phyloP scores from a whole-genome alignment of 2,113 vertebrate species.

The Campylorhamphus procurvoides region DNA sequence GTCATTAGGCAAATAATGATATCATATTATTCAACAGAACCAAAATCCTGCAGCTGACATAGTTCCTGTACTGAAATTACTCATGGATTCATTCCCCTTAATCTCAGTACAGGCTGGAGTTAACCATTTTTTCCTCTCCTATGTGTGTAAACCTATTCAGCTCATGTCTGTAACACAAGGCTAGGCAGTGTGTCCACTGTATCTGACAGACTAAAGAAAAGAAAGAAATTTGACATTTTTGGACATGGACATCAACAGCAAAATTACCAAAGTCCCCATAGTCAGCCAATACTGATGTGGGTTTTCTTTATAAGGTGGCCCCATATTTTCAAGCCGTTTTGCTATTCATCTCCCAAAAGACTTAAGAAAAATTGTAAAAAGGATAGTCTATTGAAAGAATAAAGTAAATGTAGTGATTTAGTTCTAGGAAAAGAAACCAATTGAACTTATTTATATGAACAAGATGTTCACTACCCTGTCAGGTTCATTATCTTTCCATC shows the following conservation, averaged over 20 bases:
- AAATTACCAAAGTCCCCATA: neutral
- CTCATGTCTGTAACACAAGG: neutral
- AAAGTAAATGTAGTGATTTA: neutral
- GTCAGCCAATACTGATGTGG: neutral
- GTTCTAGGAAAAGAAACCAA: neutral
- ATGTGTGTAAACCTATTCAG: neutral
- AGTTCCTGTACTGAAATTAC: neutral
- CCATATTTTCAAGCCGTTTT: neutral
- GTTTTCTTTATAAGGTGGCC: neutral
- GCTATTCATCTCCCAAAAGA: neutral
- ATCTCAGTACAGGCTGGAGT: neutral
- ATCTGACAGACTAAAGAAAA: neutral
- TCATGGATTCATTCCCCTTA: neutral
- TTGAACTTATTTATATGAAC: neutral
- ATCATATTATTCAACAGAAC: neutral
- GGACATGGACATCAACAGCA: neutral
- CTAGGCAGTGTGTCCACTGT: neutral
- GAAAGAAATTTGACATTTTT: neutral
- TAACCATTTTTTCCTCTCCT: neutral
- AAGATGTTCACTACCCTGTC: neutral
- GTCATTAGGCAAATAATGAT: neutral
- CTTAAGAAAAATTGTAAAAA: neutral
- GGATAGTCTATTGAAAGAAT: neutral
- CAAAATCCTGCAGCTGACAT: neutral
- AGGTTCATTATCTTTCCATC: neutral